These are phyloP conservation scores for Sebastes fasciatus DNA, from an alignment of 2,113 vertebrate genomes.

Conservation along the genomic window DNA sequence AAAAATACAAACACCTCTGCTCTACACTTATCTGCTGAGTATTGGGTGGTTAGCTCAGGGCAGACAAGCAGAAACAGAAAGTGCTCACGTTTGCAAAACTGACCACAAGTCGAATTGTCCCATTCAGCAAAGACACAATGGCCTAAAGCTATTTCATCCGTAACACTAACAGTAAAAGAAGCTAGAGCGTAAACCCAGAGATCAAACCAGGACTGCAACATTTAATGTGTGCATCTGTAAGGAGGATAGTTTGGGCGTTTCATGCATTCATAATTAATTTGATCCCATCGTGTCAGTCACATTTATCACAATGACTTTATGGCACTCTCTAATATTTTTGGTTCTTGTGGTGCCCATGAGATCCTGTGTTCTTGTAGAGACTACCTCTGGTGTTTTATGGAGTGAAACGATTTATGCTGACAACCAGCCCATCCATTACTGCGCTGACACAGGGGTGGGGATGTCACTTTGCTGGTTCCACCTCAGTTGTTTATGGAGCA, in stretches of 20 bases:
- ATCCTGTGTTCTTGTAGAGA: constrained; percentile 23
- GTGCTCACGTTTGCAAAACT: constrained; percentile 59
- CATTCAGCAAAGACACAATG: constrained; percentile 61
- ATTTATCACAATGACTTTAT: not conserved
- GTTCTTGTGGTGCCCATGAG: not conserved
- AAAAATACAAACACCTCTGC: not conserved
- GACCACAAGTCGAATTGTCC: constrained; percentile 44
- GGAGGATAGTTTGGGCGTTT: not conserved
- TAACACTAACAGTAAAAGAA: constrained; percentile 30
- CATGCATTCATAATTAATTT: constrained; percentile 3
- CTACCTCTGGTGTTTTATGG: constrained; percentile 53
- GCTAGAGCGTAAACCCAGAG: not conserved
- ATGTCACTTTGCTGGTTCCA: constrained; percentile 62
- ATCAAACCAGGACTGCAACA: not conserved
- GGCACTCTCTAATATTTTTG: not conserved
- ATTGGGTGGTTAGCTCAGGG: constrained; percentile 5
- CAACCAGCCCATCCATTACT: constrained; percentile 63
- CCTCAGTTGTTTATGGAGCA: constrained; percentile 57
- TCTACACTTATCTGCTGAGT: constrained; percentile 16
- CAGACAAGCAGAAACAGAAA: constrained; percentile 52
- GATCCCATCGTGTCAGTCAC: constrained; percentile 3
- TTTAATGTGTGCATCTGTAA: constrained; percentile 1
- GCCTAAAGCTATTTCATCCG: constrained; percentile 55
- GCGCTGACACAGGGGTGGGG: constrained; percentile 39
- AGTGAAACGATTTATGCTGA: constrained; percentile 71